phyloP scores from a whole-genome alignment of 2,797 vertebrate genomes.

The Cetoscarus ocellatus region DNA sequence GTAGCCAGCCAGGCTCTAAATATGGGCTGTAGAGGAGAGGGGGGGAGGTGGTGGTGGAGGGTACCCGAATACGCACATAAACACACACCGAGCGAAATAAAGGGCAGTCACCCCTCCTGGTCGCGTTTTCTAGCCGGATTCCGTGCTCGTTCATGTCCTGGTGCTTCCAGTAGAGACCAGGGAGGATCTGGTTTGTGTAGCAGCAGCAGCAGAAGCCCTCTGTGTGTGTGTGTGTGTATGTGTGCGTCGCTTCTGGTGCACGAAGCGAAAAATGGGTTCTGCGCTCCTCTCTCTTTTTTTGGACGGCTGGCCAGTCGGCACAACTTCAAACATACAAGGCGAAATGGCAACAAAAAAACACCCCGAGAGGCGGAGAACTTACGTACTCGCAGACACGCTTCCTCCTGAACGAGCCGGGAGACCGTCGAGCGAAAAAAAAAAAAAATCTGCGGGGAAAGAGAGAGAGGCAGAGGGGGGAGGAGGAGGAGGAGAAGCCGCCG shows the following conservation, averaged over 20 bases:
- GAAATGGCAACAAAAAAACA: constrained; percentile 30
- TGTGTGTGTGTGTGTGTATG: not conserved
- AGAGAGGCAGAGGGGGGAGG: not conserved
- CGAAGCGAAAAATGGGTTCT: constrained; percentile 71
- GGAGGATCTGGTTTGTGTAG: constrained; percentile 54
- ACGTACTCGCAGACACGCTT: constrained; percentile 65
- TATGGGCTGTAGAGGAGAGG: constrained; percentile 58
- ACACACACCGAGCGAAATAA: constrained; percentile 61
- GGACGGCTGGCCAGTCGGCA: constrained; percentile 58
- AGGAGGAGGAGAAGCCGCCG: constrained; percentile 30
- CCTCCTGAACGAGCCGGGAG: constrained; percentile 46
- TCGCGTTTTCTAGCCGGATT: constrained; percentile 53
- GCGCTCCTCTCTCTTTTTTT: constrained; percentile 48
- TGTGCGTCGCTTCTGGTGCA: constrained; percentile 65
- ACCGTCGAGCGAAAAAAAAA: constrained; percentile 51
- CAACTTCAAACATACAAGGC: constrained; percentile 74
- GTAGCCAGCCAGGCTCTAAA: constrained; percentile 76
- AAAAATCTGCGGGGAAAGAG: constrained; percentile 38
- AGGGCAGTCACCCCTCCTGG: constrained; percentile 55
- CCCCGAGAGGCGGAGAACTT: constrained; percentile 62
- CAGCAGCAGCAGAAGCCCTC: constrained; percentile 45
- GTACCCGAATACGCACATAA: constrained; percentile 37
- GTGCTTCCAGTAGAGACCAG: constrained; percentile 37
- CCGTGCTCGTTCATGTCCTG: constrained; percentile 35
- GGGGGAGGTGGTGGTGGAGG: constrained; percentile 1